Evolutionary conservation across 2,888 invertebrate species (phyloP), one percentile per base, ranked within the genome.

Genomic region (Dorcus hopei): DNA sequence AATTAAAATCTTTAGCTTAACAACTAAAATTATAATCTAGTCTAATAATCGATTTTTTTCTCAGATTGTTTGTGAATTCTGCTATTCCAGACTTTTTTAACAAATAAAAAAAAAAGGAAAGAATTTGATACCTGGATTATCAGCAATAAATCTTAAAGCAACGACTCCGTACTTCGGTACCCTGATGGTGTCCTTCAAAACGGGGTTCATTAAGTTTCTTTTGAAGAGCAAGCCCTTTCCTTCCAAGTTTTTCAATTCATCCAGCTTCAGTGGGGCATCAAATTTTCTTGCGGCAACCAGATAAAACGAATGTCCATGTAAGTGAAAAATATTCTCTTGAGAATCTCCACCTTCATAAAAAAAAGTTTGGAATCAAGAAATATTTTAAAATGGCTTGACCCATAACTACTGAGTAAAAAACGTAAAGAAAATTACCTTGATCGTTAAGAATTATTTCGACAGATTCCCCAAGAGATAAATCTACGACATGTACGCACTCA

Each of bases 381-480:
- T 14, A 14, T 14, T 14, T 14, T 14, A 1, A 14, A 14, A 14
- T 14, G 14, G 14, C 14, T 2, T 33, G 6, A 6, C 6, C 6
- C n/a, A n/a, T n/a, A n/a, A 33, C 1, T 0, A 33, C 26, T 33
- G 3, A 6, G 5, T 4, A 33, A 33, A 33, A 33, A 39, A 41
- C 16, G 14, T 16, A 41, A 8, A 19, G 16, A 19, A 11, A 57
- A 65, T 76, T 78, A 87, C 91, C 91, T 84, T 88, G 86, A 77
- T 92, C 89, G 52, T 89, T 82, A 69, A 92, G 81, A 38, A 91
- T 77, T 9, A 92, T 76, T 74, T 92, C 91, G 2, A 91, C 89
- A 0, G 85, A 83, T 4, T 88, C 81, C n/a, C 84, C 85, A 23
- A 89, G 74, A 0, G 85, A 84, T 4, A 92, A 80, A 43, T 82